These are phyloP conservation scores for Morpho helenor DNA, from an alignment of 2,888 invertebrate genomes.

Conservation along the genomic window DNA sequence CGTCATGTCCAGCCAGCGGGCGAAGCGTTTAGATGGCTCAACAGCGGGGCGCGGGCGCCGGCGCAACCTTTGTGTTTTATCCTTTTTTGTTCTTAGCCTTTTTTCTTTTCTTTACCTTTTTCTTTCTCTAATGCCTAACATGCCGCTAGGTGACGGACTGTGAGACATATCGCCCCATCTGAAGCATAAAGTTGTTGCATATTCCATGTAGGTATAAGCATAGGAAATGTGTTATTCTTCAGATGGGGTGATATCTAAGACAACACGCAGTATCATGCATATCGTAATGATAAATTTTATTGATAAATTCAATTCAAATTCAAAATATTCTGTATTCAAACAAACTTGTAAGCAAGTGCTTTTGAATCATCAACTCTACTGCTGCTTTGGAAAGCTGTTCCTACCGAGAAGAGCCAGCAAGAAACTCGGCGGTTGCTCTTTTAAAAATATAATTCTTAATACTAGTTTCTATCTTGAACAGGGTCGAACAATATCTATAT, in stretches of 20 bases:
- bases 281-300: too few relatives aligned
- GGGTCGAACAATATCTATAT: too few relatives aligned
- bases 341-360: too few relatives aligned
- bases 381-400: too few relatives aligned
- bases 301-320: too few relatives aligned
- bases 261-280: too few relatives aligned
- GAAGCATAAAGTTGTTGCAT: neutral
- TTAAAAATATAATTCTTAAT: too few relatives aligned
- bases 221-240: conserved; percentile 3
- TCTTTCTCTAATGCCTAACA: conserved; percentile 11
- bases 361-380: too few relatives aligned
- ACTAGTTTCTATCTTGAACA: too few relatives aligned
- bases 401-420: too few relatives aligned
- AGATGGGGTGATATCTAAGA: neutral
- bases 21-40: conserved; percentile 39
- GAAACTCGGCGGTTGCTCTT: too few relatives aligned
- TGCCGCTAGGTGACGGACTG: conserved; percentile 23
- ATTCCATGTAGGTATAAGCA: neutral
- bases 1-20: conserved; percentile 49
- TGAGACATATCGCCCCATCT: conserved; percentile 3
- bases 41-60: conserved; percentile 71
- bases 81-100: conserved; percentile 22
- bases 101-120: conserved; percentile 11
- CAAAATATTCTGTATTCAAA: too few relatives aligned
- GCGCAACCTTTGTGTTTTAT: conserved; percentile 58